A percentile compares a stretch with the other conserved stretches of the same genome.
These are phyloP conservation scores for Poecilia gillii DNA, from an alignment of 2,797 vertebrate genomes.

Conservation along the genomic window DNA sequence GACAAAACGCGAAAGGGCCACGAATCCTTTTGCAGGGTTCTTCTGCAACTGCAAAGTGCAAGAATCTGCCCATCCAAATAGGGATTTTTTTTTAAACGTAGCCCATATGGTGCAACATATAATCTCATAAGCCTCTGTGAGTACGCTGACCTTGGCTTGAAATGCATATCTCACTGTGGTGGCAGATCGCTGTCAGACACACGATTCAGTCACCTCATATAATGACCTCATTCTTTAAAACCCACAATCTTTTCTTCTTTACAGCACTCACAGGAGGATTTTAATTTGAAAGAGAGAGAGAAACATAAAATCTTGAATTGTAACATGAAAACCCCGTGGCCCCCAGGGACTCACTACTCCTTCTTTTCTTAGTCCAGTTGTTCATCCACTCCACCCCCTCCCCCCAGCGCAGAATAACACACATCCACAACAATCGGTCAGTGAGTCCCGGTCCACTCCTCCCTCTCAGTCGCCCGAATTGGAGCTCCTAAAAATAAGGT, in stretches of 20 bases:
- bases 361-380: slow-evolving; percentile 72
- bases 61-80: background rate
- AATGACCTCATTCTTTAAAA: slow-evolving; percentile 59
- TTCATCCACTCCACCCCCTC: slow-evolving; percentile 48
- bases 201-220: slow-evolving; percentile 46
- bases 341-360: slow-evolving; percentile 31
- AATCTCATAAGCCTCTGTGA: slow-evolving; percentile 6
- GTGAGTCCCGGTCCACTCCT: slow-evolving; percentile 27
- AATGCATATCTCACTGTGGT: slow-evolving; percentile 60
- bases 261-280: background rate
- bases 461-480: slow-evolving; percentile 60
- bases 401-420: slow-evolving; percentile 60
- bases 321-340: background rate
- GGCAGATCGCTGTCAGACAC: slow-evolving; percentile 60
- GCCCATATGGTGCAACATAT: slow-evolving; percentile 2
- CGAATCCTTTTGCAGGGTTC: background rate
- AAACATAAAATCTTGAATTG: background rate
- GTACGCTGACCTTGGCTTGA: slow-evolving; percentile 50
- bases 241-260: background rate
- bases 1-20: background rate
- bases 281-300: slow-evolving; percentile 3
- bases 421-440: slow-evolving; percentile 65
- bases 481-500: slow-evolving; percentile 84
- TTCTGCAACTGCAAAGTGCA: background rate
- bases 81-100: background rate